Base-by-base conservation (phyloP, 2,888 invertebrate species). In the Microchrysa polita region DNA sequence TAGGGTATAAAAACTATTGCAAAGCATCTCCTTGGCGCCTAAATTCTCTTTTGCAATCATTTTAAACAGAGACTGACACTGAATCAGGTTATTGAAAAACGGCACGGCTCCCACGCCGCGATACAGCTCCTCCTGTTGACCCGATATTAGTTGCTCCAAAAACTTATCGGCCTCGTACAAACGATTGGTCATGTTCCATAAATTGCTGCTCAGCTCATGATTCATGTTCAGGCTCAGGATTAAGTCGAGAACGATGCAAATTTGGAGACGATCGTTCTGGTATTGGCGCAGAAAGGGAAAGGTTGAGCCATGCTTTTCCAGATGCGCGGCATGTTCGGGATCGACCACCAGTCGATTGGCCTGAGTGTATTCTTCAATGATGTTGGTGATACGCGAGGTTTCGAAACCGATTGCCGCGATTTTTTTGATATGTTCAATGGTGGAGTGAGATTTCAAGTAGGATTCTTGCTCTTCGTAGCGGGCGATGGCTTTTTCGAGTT, bases 361-460 rank as follows among this genome's bases (percentile, higher is more conserved):
- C 71, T 82, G 81, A 0, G 84, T 81, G 78, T 90, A 90, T n/a
- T 88, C 87, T 79, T 90, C 89, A 0, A 89, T 87, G 0, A 88
- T 86, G 10, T 88, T 87, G 82, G 88, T 88, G 0, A 90, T 88
- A 80, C 89, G 88, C 0, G 89, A 88, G 0, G 89, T 86, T 40
- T 89, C 87, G 40, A 88, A 89, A 0, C 89, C 88, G 42, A 87
- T 83, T 18, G 87, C 87, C 0, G 89, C 89, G 0, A 88, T 83
- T 78, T 87, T 87, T 80, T 87, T 87, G 53, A 88, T 87, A 76
- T 81, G 81, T 42, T 84, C 83, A 16, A 74, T 74, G 53, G 59
- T 79, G 74, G 71, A 76, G 76, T 40, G 74, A 75, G n/a, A 77
- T 74, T 23, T 55, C 12, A 69, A 71, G 18, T 52, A 72, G 48